Conservation (phyloP, 2,113 vertebrate species). For the Prietella phreatophila region DNA sequence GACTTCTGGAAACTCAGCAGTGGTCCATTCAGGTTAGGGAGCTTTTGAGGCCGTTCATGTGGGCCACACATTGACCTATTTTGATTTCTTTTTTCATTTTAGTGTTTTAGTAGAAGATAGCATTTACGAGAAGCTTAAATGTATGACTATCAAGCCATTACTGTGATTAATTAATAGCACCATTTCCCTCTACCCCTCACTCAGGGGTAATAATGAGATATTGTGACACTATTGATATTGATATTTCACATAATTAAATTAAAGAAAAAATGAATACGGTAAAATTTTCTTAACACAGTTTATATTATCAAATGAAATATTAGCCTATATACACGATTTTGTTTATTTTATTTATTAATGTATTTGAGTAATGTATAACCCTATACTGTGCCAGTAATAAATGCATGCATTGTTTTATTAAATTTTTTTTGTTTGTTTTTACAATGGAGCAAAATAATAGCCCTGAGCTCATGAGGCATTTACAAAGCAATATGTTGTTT, state of each 20-base stretch:
- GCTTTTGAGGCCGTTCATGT: neutral
- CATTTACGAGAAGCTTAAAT: neutral
- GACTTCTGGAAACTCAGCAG: neutral
- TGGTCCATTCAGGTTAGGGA: neutral
- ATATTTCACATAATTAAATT: neutral
- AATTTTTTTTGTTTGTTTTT: neutral
- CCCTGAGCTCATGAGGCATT: slow-evolving; percentile 24
- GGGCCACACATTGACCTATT: neutral
- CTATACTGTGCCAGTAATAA: neutral
- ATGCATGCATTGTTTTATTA: neutral
- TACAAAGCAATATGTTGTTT: neutral
- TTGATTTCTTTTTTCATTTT: neutral
- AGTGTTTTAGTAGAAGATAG: neutral
- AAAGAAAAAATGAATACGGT: neutral
- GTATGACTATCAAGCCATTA: neutral
- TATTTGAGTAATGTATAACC: neutral
- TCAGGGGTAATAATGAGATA: neutral
- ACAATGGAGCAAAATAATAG: neutral
- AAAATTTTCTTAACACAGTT: neutral
- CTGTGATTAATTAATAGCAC: neutral
- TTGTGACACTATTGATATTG: neutral
- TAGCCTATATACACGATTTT: neutral
- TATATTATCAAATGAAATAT: neutral
- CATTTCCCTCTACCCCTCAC: no score
- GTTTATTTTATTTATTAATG: neutral